phyloP scores from a whole-genome alignment of 2,113 vertebrate genomes.

The Oophaga pumilio region DNA sequence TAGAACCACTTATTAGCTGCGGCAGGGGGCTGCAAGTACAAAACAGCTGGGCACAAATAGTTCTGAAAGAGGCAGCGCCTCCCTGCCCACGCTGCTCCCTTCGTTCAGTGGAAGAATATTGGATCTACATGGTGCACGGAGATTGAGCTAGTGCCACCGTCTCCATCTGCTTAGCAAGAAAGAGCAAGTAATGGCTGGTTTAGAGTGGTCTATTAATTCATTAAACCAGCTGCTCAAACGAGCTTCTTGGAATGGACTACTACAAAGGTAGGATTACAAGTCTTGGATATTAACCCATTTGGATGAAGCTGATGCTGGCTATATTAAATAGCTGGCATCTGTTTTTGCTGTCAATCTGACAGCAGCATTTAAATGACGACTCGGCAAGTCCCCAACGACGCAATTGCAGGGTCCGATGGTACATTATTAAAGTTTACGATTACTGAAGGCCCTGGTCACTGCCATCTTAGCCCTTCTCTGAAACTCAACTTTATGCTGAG shows the following conservation, averaged over 20 bases:
- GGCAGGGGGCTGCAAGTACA: slow-evolving; percentile 30
- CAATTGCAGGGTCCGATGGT: too few species aligned
- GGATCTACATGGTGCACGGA: not conserved
- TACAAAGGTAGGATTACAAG: too few species aligned
- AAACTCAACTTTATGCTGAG: too few species aligned
- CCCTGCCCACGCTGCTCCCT: not conserved
- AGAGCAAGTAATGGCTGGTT: not conserved
- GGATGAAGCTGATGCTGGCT: too few species aligned
- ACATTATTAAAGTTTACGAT: too few species aligned
- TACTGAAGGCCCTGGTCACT: too few species aligned
- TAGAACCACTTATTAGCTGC: slow-evolving; percentile 20
- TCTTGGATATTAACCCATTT: too few species aligned
- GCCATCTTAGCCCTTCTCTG: too few species aligned
- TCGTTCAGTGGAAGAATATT: not conserved
- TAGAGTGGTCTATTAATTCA: not conserved
- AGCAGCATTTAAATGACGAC: too few species aligned
- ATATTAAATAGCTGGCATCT: too few species aligned
- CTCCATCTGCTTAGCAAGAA: not conserved
- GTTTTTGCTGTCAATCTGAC: too few species aligned
- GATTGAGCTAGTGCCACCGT: not conserved
- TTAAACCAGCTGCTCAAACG: not conserved
- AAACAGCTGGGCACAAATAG: slow-evolving; percentile 15
- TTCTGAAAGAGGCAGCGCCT: slow-evolving; percentile 7
- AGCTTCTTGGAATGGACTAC: not conserved
- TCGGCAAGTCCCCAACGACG: too few species aligned